A percentile compares a stretch with the other conserved stretches of the same genome.
Conservation (phyloP, 1,140 invertebrate genomes). For the Orussus abietinus region DNA sequence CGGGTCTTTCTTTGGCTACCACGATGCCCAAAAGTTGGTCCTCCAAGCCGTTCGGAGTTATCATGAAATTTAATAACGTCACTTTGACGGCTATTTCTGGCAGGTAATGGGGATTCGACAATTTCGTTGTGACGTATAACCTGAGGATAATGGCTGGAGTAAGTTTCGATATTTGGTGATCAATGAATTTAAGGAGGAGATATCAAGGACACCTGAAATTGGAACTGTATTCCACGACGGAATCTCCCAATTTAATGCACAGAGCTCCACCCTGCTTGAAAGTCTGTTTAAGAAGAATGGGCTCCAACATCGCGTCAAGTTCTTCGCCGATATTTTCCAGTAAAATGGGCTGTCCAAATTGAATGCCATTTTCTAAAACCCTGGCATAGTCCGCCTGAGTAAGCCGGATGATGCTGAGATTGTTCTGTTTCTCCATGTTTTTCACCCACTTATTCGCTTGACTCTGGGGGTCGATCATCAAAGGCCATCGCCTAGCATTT, state of each 20-base stretch:
- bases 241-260: conserved; percentile 81
- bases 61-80: conserved; percentile 90
- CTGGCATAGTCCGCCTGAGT: conserved; percentile 80
- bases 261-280: conserved; percentile 82
- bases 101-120: conserved; percentile 89
- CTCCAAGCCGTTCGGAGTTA: conserved; percentile 85
- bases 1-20: conserved; percentile 86
- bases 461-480: conserved; percentile 93
- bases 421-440: conserved; percentile 86
- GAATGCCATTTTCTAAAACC: conserved; percentile 86
- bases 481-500: conserved; percentile 79
- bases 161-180: conserved; percentile 4
- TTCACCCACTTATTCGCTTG: conserved; percentile 95
- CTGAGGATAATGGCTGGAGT: conserved; percentile 53
- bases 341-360: conserved; percentile 84
- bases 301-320: conserved; percentile 85
- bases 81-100: conserved; percentile 91
- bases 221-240: conserved; percentile 77
- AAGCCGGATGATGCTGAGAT: conserved; percentile 77
- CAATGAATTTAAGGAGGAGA: conserved; percentile 5
- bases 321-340: conserved; percentile 87
- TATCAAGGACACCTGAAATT: conserved; percentile 67
- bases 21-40: conserved; percentile 89
- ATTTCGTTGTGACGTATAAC: conserved; percentile 92
- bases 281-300: conserved; percentile 80